Evolutionary conservation across 2,797 vertebrate species (phyloP).

Genomic region (Tokudaia tokunoshimensis): DNA sequence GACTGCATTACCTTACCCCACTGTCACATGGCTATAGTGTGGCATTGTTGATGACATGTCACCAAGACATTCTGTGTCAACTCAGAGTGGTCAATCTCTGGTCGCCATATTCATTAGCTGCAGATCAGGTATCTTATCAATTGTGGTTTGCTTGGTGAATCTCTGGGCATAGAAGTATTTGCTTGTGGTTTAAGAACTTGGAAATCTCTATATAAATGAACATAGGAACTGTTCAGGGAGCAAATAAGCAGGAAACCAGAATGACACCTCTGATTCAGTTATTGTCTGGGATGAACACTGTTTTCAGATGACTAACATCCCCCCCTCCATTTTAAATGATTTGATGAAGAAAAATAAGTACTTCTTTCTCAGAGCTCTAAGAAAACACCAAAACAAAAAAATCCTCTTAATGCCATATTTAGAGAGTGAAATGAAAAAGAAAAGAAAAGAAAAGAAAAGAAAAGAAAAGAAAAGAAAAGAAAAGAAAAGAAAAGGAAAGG

Average conservation of each 20-base stretch:
- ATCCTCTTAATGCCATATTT: conserved; percentile 30
- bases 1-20: neutral
- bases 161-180: conserved; percentile 23
- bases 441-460: neutral
- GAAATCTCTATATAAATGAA: conserved; percentile 22
- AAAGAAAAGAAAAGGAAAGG: too few species aligned
- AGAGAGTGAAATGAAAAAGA: conserved; percentile 36
- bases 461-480: too few species aligned
- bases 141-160: conserved; percentile 70
- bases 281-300: conserved; percentile 2
- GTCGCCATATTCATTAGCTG: neutral
- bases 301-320: neutral
- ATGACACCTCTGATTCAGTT: conserved; percentile 64
- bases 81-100: conserved; percentile 16
- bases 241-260: conserved; percentile 59
- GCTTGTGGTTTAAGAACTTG: conserved; percentile 67
- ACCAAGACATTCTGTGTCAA: neutral
- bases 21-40: neutral
- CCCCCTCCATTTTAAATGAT: conserved; percentile 40
- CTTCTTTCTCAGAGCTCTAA: conserved; percentile 14
- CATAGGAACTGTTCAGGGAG: conserved; percentile 34
- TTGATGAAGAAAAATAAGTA: conserved; percentile 59
- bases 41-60: neutral
- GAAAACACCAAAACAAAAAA: conserved; percentile 4
- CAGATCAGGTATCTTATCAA: conserved; percentile 18